Base-by-base conservation (phyloP, 2,113 vertebrate genomes). In the Morphnarchus princeps region DNA sequence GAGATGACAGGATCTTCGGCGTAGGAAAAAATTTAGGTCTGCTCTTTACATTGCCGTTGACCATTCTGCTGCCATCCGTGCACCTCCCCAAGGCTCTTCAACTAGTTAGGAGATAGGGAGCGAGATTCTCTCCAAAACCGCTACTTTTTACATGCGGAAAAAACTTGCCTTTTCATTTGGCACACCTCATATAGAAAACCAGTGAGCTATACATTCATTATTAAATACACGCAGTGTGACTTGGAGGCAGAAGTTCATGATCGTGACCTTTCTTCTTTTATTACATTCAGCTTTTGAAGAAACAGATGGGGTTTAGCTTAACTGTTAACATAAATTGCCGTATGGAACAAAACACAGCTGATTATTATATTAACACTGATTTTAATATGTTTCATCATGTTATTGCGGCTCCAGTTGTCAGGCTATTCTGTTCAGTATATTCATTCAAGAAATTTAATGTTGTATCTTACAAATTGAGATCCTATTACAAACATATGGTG, bases 261-360 rank as follows among this genome's bases (percentile, higher is more conserved):
- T n/a, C 0, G 0, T 96, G 96, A 97, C 94, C 96, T 95, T 97
- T 95, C 91, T 95, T 89, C 79, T 84, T 93, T 94, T 94, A 95
- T 88, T 85, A 45, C 71, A 59, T 91, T 93, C 72, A 93, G 80
- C 83, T 97, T 96, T 95, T 96, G 96, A 98, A 97, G 95, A 97
- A 98, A 89, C 98, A 98, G 98, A 98, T 98, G 98, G 98, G 93
- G 65, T 97, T 95, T 71, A 97, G 67, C 91, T 97, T 98, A 97
- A 98, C 97, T 98, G 95, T 98, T 98, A 97, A 95, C 95, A 96
- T 97, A 98, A 98, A 98, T 97, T 98, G 96, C 95, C 98, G 98
- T 98, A 98, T 98, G 98, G 97, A 97, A 97, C 90, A 97, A 98
- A 98, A 97, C 97, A 97, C 97, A 97, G 97, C 92, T 96, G 97